Base-by-base conservation (phyloP, 2,888 invertebrate genomes). In the Philopedon plagiatum region DNA sequence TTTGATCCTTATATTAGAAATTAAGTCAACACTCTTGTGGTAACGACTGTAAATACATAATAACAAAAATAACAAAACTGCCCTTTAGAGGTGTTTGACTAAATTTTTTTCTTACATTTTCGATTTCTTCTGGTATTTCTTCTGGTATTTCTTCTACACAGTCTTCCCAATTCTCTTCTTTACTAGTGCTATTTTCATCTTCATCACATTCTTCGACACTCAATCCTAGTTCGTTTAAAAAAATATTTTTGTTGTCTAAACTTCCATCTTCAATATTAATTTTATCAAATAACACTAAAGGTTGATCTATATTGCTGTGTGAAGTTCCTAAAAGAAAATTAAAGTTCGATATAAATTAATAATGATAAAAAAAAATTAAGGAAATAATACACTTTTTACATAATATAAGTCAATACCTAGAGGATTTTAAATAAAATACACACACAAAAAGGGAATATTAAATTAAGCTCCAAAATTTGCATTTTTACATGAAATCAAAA, bases 161-260 rank as follows among this genome's bases (percentile, higher is more conserved):
- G 57, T 75, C 77, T 64, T 76, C 73, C 72, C 72, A 74, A 37
- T 60, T 62, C 8, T 75, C 74, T 19, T 72, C 69, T 18, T 65
- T 68, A 44, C 44, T 57, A 29, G 32, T 60, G 23, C 64, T 65
- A 68, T 23, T 60, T 44, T 73, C 69, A 39, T 82, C 81, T 1
- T 68, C 73, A 23, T 46, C 60, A 63, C 83, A 81, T 76, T 83
- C 83, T 76, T 84, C 82, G 68, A 81, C 81, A 29, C 51, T 29
- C 60, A 84, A 77, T 5, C 83, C 83, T 71, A 84, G 77, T 72
- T 83, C 81, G 76, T 81, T 84, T 63, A 84, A 80, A 79, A 84
- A 84, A 73, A 78, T 79, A 18, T 79, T 80, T 71, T 85, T 85
- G 57, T 82, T 85, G 57, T 82, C 81, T 46, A 76, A 71, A 69